phyloP scores from a whole-genome alignment of 2,888 invertebrate species.

The Neoitamus cyanurus region DNA sequence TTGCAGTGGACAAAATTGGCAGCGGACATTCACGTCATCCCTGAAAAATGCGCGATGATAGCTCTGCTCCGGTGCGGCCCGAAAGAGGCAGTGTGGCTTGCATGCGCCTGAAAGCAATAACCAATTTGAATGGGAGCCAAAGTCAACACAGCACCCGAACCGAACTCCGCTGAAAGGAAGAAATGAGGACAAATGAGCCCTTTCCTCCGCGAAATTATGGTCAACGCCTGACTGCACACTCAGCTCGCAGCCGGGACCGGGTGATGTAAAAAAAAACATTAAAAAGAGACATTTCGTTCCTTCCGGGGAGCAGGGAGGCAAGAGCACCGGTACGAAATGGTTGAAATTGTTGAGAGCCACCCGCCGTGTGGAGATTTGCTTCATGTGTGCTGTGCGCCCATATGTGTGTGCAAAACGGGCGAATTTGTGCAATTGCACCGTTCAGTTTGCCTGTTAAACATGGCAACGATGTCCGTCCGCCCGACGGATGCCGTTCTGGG shows the following conservation, averaged over 20 bases:
- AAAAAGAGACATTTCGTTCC: background rate
- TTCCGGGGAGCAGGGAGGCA: background rate
- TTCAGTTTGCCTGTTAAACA: slow-evolving; percentile 9
- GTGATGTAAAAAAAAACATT: background rate
- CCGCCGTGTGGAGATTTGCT: background rate
- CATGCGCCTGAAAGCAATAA: background rate
- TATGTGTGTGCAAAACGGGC: background rate
- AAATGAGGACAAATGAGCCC: slow-evolving; percentile 40
- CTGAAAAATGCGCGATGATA: background rate
- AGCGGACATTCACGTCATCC: background rate
- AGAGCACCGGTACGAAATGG: background rate
- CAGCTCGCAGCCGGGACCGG: background rate
- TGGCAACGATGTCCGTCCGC: slow-evolving; percentile 27
- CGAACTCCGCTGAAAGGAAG: slow-evolving; percentile 6
- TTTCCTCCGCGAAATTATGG: background rate
- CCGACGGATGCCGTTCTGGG: background rate
- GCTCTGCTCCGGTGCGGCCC: background rate
- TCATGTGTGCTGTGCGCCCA: background rate
- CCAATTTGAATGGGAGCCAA: slow-evolving; percentile 30
- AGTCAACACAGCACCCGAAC: slow-evolving; percentile 16
- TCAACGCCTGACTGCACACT: slow-evolving; percentile 37
- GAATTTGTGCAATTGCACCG: background rate
- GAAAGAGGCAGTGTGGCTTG: background rate
- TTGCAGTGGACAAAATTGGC: background rate
- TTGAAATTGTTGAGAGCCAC: background rate